Base-by-base conservation (phyloP, 2,797 vertebrate species). In the Hafferia zeledoni region DNA sequence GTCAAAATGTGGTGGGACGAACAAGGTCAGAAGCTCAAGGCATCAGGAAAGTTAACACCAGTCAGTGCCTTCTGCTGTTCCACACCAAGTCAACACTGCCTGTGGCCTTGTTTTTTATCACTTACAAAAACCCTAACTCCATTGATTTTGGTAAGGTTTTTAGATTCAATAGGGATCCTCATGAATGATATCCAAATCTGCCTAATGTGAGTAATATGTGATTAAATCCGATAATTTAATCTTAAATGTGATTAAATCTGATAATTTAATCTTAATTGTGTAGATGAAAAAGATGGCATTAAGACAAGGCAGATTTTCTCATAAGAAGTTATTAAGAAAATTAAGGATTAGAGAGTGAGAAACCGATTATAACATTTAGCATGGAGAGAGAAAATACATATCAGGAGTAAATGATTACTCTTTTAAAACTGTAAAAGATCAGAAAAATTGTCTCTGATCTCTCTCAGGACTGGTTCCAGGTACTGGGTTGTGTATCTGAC, bases 191-290 rank as follows among this genome's bases (percentile, higher is more conserved):
- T 79, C 65, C 22, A 91, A 72, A 92, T 96, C 79, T 83, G 59
- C 17, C 16, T 95, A 91, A 93, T 88, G 13, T 71, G 47, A 86
- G 35, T 82, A 88, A 83, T 89, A 88, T 59, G 41, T 69, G 76
- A 83, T 96, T 95, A 92, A 88, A 92, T 83, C 85, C 92, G 70
- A 52, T 85, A 71, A 93, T 72, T 90, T 93, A 72, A 85, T 95
- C 87, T 91, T 94, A 91, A 94, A 90, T 59, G 33, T 63, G 79
- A 83, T 96, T 94, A 92, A 88, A 92, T 83, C 85, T 93, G 77
- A 52, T 85, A 68, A 91, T 72, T 86, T 93, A 72, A 85, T 95
- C 87, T 91, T 94, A 92, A 94, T 93, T 89, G 87, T 86, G 68
- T 46, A 50, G 61, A 81, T 88, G 63, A 83, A 93, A 93, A 91